Conservation (phyloP, 2,113 vertebrate genomes). For the Saguinus midas region DNA sequence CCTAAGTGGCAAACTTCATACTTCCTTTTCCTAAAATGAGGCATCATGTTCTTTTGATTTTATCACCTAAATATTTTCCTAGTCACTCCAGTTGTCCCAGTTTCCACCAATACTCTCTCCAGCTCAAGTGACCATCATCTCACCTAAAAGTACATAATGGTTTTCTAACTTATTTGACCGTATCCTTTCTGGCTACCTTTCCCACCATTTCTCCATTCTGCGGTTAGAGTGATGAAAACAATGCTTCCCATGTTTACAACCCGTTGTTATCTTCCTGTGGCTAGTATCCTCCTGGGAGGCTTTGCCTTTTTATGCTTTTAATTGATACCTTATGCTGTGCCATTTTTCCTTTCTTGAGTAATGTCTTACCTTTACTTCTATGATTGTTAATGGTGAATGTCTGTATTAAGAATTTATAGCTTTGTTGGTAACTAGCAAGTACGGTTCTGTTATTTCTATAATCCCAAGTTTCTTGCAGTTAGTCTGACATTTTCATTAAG, state of each 20-base stretch:
- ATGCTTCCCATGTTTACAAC: neutral
- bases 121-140: no score
- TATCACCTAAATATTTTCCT: neutral
- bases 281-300: neutral
- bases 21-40: neutral
- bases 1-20: neutral
- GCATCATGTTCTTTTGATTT: neutral
- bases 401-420: neutral
- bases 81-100: neutral
- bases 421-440: neutral
- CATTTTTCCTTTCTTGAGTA: neutral
- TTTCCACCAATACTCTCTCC: neutral
- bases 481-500: neutral
- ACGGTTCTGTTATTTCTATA: neutral
- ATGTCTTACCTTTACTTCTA: neutral
- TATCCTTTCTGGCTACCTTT: neutral
- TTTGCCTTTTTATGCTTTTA: neutral
- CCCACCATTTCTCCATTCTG: neutral
- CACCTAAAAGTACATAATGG: neutral
- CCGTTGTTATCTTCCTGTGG: neutral
- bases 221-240: neutral
- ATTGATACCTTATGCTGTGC: neutral
- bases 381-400: neutral
- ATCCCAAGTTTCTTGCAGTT: neutral
- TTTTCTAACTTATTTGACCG: neutral